Evolutionary conservation across 2,888 invertebrate species (phyloP), one percentile per base, ranked within the genome.

Genomic region (Cerceris ruficornis): DNA sequence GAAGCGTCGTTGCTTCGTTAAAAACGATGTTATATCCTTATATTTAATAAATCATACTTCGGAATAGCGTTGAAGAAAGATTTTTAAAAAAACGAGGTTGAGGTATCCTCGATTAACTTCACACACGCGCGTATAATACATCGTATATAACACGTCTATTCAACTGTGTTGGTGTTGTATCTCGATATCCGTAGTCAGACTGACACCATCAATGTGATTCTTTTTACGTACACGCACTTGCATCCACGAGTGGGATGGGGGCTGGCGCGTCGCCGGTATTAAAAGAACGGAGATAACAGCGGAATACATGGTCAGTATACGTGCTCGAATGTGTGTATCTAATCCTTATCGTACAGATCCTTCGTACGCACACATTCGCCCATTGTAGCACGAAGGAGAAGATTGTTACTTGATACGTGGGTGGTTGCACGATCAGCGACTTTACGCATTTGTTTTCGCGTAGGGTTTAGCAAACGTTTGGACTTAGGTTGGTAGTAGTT

Each of bases 401-500:
- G 7, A 1, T 43, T 39, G 14, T 55, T 41, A 55, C 15, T 65
- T 65, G 65, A 66, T 64, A 72, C 43, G 14, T 28, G 50, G 15
- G 15, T 52, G 41, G 55, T 41, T 28, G 6, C n/a, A 39, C 17
- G 54, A 55, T 66, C 61, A 15, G 42, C 55, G 50, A 72, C 43
- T 7, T n/a, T 13, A 13, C 49, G 46, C 65, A 55, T 60, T 71
- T 54, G 52, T 64, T 78, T 74, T 69, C n/a, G 54, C 46, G 46
- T 43, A 65, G 42, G 14, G 39, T 79, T 77, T 77, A 66, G 67
- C 7, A 62, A 69, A 66, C 69, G 67, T 62, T 57, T 60, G 55
- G n/a, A 2, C 8, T 84, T 73, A 79, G n/a, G 84, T 84, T 84
- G 81, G 85, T 67, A 81, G 60, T 50, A 65, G 15, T 9, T 42